Base-by-base conservation (phyloP, 2,888 invertebrate species). In the Drosophila colorata region DNA sequence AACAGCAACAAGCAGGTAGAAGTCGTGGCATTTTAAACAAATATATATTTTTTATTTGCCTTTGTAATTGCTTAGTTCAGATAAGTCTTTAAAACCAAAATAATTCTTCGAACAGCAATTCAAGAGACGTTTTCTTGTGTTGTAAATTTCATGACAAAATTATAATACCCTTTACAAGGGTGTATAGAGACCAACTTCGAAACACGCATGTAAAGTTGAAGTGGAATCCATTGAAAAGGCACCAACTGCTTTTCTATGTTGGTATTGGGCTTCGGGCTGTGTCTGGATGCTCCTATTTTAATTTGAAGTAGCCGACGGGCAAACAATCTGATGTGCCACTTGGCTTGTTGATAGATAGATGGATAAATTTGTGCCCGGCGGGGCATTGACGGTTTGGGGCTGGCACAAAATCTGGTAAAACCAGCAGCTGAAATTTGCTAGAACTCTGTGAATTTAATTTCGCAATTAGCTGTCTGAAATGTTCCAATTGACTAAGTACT, bases 391-490 rank as follows among this genome's bases (percentile, higher is more conserved):
- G 14, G 8, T 2, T 8, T 2, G 18, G n/a, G 33, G 31, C 18
- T 51, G 25, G 38, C 13, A 38, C 57, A 16, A 59, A 63, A 59
- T 72, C 56, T 11, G 43, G 23, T 20, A 23, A 44, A 48, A 25
- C 14, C 40, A 33, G 46, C 40, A 65, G 60, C 51, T 28, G 14
- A 18, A 38, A 43, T 40, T 41, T n/a, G 9, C 9, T n/a, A 33
- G n/a, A 48, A 46, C 2, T 33, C 23, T 33, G 31, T 35, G 16
- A 57, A 74, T 56, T 61, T 33, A 14, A 68, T 49, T 63, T 43
- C 13, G 41, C 69, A 74, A 71, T 74, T 67, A 63, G 37, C 56
- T 71, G 31, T 18, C 40, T 41, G 35, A 48, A 73, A 49, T 63
- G 35, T 48, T 63, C 5, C 40, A 48, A 53, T 43, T 60, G 56